These are phyloP conservation scores for Drosophila aldrichi DNA, from an alignment of 2,888 invertebrate genomes.

Conservation along the genomic window DNA sequence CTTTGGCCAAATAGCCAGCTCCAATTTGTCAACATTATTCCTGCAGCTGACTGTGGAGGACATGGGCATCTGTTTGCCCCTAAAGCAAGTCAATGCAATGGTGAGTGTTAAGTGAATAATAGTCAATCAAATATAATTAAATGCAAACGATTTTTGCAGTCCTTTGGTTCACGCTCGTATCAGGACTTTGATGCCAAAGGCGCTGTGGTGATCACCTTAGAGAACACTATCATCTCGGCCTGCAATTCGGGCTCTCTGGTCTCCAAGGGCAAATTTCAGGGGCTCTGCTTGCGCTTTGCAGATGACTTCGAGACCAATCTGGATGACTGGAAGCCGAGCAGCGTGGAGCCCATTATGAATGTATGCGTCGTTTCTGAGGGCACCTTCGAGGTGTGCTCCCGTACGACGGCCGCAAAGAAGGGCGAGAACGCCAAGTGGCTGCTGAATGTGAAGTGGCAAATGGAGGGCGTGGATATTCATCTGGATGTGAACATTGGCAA, in stretches of 20 bases:
- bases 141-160: slow-evolving; percentile 76
- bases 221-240: slow-evolving; percentile 97
- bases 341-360: slow-evolving; percentile 93
- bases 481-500: slow-evolving; percentile 98
- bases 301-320: slow-evolving; percentile 98
- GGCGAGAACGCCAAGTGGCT: slow-evolving; percentile 98
- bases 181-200: slow-evolving; percentile 93
- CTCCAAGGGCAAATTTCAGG: slow-evolving; percentile 95
- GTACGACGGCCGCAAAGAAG: slow-evolving; percentile 95
- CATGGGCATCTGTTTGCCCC: slow-evolving; percentile 97
- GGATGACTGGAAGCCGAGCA: slow-evolving; percentile 98
- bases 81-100: slow-evolving; percentile 92
- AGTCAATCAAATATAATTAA: neutral
- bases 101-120: slow-evolving; percentile 21
- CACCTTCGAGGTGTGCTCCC: slow-evolving; percentile 94
- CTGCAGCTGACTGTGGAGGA: slow-evolving; percentile 97
- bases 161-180: slow-evolving; percentile 89
- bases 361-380: slow-evolving; percentile 99
- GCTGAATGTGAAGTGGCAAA: slow-evolving; percentile 98
- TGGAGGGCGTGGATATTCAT: slow-evolving; percentile 99
- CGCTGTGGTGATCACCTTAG: slow-evolving; percentile 97
- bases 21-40: slow-evolving; percentile 95
- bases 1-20: slow-evolving; percentile 92
- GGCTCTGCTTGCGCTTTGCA: slow-evolving; percentile 96
- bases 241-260: slow-evolving; percentile 98